Base-by-base conservation (phyloP, 2,888 invertebrate genomes). In the Tyria jacobaeae region DNA sequence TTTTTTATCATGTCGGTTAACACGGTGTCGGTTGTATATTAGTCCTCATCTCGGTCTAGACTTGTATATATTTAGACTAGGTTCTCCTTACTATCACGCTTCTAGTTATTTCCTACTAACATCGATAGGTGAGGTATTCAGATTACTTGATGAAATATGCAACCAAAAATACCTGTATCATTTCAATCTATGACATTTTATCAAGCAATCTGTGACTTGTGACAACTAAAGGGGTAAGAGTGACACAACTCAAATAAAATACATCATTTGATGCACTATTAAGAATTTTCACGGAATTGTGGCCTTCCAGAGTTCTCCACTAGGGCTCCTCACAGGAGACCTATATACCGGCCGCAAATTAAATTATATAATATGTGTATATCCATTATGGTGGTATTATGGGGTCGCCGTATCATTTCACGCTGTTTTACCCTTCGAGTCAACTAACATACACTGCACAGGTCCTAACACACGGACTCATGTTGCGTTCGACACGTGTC, bases 301-400 rank as follows among this genome's bases (percentile, higher is more conserved):
- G 92, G 92, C 91, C 93, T 94, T 94, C 94, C 94, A 91, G 94
- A 94, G 94, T 94, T 94, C 94, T 94, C 94, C 94, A 94, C 94
- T 88, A 81, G 87, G 84, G 80, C 75, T 82, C 76, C 74, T 21
- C 64, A 62, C 65, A 59, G 71, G 76, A 77, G 73, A 77, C 78
- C 83, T 80, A 69, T 69, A 75, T 73, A 77, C 75, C 76, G 91
- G 91, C 91, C 90, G 87, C 88, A 88, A 81, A 75, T 65, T 76
- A 65, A 58, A 73, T 48, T 78, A 79, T 86, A 85, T 85, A 74
- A 79, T 84, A 88, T 90, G 88, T 92, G 88, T 92, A 88, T 89
- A 87, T 87, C 77, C 64, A 86, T 84, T 89, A 88, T 89, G 92
- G 93, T 93, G 91, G 90, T 87, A 89, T 89, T 89, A 89, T 85